Evolutionary conservation across 1,140 invertebrate species (phyloP).

Genomic region (Archivesica marissinica): DNA sequence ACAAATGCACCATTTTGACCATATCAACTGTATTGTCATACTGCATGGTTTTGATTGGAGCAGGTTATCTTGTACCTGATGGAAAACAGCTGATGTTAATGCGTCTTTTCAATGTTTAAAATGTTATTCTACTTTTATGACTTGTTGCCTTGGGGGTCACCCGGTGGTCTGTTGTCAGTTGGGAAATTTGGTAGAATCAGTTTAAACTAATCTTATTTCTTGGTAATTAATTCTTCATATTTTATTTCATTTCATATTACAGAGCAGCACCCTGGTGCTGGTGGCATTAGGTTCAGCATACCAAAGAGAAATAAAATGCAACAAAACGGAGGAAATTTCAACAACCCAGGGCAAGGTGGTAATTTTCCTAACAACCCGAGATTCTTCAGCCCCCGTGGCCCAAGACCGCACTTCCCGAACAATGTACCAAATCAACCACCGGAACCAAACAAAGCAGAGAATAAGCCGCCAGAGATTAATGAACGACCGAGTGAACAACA

Average conservation of each 20-base stretch:
- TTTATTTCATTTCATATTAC: neutral
- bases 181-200: neutral
- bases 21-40: too few relatives aligned
- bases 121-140: too few relatives aligned
- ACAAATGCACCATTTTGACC: too few relatives aligned
- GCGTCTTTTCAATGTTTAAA: too few relatives aligned
- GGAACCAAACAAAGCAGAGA: neutral
- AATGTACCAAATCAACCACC: neutral
- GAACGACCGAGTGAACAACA: neutral
- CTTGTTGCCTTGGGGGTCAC: too few relatives aligned
- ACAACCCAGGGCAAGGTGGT: neutral
- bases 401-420: slow-evolving; percentile 26
- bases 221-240: neutral
- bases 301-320: slow-evolving; percentile 75
- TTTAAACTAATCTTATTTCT: neutral
- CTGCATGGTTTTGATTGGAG: too few relatives aligned
- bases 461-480: neutral
- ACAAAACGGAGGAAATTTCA: slow-evolving; percentile 23
- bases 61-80: too few relatives aligned
- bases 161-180: too few relatives aligned
- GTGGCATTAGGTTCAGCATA: slow-evolving; percentile 79
- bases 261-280: slow-evolving; percentile 65
- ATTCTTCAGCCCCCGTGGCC: slow-evolving; percentile 43
- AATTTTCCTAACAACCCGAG: neutral
- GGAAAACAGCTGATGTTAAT: too few relatives aligned